Evolutionary conservation across 2,797 vertebrate genomes (phyloP), one percentile per base, ranked within the genome.

Genomic region (Helicolenus hilgendorfi): DNA sequence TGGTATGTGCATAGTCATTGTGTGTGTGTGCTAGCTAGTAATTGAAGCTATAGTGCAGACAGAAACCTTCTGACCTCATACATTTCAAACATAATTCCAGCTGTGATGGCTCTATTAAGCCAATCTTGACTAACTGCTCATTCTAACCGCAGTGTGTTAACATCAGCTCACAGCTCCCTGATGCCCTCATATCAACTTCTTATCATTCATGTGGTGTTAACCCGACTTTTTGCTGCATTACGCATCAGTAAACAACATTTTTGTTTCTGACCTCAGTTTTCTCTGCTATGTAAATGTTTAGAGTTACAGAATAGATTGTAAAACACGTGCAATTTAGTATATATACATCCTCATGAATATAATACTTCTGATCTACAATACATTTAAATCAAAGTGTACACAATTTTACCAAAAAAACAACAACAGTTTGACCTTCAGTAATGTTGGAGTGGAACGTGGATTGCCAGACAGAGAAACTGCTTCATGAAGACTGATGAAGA

Each of bases 41-140:
- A 72, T 73, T 86, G 76, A 84, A 79, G 70, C 38, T 45, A 45
- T 11, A 78, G 72, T 7, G 4, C 36, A 76, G 83, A 87, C 79
- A 45, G 41, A 45, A 14, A 45, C 14, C 41, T 67, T 62, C 69
- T 83, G 86, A 83, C 76, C 86, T 90, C 70, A 60, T 72, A 67
- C 11, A 81, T 85, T 87, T 87, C 79, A 85, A 84, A 75, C 75
- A 78, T 76, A 72, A 85, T 83, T 83, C 24, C 67, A 58, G 72
- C 77, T 82, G 86, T 82, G 75, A 85, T 85, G 69, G 35, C 63
- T 85, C 71, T 49, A 60, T 77, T 86, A 81, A 64, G 71, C 29
- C n/a, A 49, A 9, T 75, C 31, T 74, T 11, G 36, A 65, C 33
- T 62, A 79, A 49, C 64, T 59, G 64, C 38, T 41, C 38, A 41